Evolutionary conservation across 2,113 vertebrate genomes (phyloP), one percentile per base, ranked within the genome.

Genomic region (Miniopterus natalensis): DNA sequence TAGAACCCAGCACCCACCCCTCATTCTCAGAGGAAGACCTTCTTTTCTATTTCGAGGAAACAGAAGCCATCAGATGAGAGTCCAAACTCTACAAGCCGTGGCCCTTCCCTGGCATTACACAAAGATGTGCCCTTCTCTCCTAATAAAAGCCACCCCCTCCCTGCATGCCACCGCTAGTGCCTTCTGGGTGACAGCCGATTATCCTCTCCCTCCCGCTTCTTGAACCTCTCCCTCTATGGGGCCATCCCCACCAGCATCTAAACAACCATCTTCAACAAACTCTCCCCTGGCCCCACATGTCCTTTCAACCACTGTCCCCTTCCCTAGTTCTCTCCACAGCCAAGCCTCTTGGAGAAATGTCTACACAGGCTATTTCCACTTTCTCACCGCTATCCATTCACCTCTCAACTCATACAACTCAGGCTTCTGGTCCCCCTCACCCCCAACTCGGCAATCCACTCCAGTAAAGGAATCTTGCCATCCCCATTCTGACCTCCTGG

Each of bases 11-110:
- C 18, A 29, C 36, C 59, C 2, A 40, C 23, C n/a, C 25, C 73
- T 66, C 57, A 59, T 53, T 75, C 36, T 57, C 51, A 90, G 51
- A 87, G n/a, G 11, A 78, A 21, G 4, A 63, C 15, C 7, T 42
- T 42, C 29, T 84, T 63, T 92, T 80, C 45, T 61, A 78, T 66
- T 77, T 49, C 61, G 36, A 92, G 55, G 73, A 94, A 93, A 93
- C 31, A 18, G 29, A 89, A 87, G 70, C 70, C 10, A 71, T 25
- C 40, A 68, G 42, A 45, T 61, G 65, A 95, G 21, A 89, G 57
- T 21, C 71, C 36, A 84, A 7, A 74, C 49, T 55, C 40, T 70
- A 79, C 5, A 79, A 78, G 77, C 29, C 12, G 7, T 5, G 1
- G 29, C 45, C 78, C 42, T 53, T 9, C 13, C 59, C 27, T 29